Conservation (phyloP, 2,797 vertebrate genomes). For the Mionectes olivaceus region DNA sequence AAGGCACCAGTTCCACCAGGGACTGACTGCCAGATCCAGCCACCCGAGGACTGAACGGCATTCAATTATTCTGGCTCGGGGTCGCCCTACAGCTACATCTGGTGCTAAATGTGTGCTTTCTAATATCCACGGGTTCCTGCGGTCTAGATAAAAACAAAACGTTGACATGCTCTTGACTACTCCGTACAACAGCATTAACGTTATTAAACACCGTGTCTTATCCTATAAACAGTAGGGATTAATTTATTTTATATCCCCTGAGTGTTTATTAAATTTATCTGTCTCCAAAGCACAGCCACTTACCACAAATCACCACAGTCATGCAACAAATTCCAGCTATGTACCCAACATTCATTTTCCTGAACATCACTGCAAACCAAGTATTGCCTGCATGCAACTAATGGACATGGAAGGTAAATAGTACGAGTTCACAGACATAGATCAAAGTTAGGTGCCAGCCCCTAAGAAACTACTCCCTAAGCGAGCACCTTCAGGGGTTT, state of each 20-base stretch:
- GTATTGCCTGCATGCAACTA: not conserved
- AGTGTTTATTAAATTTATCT: constrained; percentile 14
- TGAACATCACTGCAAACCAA: not conserved
- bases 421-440: not conserved
- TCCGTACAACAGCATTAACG: not conserved
- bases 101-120: not conserved
- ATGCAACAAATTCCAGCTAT: not conserved
- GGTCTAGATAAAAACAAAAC: not conserved
- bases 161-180: not conserved
- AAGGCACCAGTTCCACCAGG: not conserved
- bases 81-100: not conserved
- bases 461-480: not conserved
- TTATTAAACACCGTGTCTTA: constrained; percentile 20
- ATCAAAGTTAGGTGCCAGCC: not conserved
- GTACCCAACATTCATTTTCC: not conserved
- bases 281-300: not conserved
- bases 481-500: not conserved
- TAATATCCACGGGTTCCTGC: not conserved
- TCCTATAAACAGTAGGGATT: constrained; percentile 18
- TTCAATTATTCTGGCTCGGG: not conserved
- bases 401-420: not conserved
- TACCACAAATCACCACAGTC: not conserved
- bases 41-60: not conserved
- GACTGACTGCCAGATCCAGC: not conserved
- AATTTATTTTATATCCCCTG: constrained; percentile 30